Percentiles rank a stretch among this genome's conserved stretches.
Evolutionary conservation across 2,113 vertebrate genomes (phyloP).

Genomic region (Takifugu bimaculatus): DNA sequence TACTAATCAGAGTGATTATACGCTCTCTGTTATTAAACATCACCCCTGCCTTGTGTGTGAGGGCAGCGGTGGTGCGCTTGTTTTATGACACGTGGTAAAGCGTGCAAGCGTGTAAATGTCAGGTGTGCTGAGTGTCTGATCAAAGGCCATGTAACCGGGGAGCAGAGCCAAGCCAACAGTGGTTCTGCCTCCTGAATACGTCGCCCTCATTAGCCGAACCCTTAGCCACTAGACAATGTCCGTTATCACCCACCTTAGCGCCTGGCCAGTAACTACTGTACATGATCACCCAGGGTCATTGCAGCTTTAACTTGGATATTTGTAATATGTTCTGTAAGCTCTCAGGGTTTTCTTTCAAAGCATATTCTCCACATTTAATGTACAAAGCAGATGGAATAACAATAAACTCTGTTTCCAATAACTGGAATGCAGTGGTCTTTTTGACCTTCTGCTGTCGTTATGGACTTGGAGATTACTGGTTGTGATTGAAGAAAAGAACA

Average conservation of each 20-base stretch:
- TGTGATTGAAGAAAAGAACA: conserved; percentile 68
- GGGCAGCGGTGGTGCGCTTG: conserved; percentile 85
- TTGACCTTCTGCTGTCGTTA: conserved; percentile 50
- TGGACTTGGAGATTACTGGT: conserved; percentile 55
- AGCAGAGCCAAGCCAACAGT: conserved; percentile 92
- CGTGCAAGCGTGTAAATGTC: conserved; percentile 93
- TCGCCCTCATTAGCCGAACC: conserved; percentile 92
- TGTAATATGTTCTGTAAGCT: conserved; percentile 33
- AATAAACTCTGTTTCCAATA: conserved; percentile 52
- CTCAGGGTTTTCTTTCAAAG: conserved; percentile 31
- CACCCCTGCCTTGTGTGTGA: conserved; percentile 90
- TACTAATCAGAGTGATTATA: conserved; percentile 99
- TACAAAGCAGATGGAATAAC: conserved; percentile 31
- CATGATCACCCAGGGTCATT: background rate
- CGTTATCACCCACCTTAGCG: conserved; percentile 7
- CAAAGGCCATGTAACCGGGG: conserved; percentile 96
- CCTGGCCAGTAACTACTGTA: background rate
- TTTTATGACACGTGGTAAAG: conserved; percentile 89
- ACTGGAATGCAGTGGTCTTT: conserved; percentile 36
- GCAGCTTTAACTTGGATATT: conserved; percentile 9
- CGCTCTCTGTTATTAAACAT: conserved; percentile 97
- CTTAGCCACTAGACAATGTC: conserved; percentile 55
- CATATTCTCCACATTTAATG: conserved; percentile 46
- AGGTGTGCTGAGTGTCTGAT: conserved; percentile 91
- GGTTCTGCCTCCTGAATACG: conserved; percentile 91